phyloP scores from a whole-genome alignment of 2,888 invertebrate species.

The Thymelicus lineola region DNA sequence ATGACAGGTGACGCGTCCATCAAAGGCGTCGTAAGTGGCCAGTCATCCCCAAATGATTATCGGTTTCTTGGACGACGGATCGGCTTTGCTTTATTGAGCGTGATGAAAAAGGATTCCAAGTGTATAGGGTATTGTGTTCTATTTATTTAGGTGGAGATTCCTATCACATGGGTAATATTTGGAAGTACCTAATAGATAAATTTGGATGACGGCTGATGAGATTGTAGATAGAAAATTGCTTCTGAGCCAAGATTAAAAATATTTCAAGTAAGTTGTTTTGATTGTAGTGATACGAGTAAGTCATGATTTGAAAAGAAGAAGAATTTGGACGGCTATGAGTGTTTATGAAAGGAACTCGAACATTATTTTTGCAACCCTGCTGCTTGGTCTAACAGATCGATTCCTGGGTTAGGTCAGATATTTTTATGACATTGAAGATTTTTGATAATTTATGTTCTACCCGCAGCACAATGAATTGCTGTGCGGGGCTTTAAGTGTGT shows the following conservation, averaged over 20 bases:
- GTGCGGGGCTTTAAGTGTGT: too few relatives aligned
- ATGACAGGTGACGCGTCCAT: slow-evolving; percentile 76
- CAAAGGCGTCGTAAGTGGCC: slow-evolving; percentile 64
- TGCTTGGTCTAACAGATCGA: too few relatives aligned
- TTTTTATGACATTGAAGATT: too few relatives aligned
- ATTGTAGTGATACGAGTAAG: neutral
- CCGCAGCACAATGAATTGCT: too few relatives aligned
- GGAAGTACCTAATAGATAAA: slow-evolving; percentile 7
- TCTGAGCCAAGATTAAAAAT: neutral
- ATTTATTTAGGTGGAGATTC: slow-evolving; percentile 30
- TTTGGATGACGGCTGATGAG: neutral
- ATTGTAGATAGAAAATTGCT: neutral
- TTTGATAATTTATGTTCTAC: too few relatives aligned
- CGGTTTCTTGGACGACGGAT: slow-evolving; percentile 41
- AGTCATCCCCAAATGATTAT: slow-evolving; percentile 63
- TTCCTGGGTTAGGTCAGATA: too few relatives aligned
- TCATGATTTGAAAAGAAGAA: neutral
- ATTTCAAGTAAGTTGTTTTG: neutral
- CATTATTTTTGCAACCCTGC: too few relatives aligned
- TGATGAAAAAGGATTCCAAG: slow-evolving; percentile 42
- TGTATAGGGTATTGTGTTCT: slow-evolving; percentile 17
- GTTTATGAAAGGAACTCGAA: too few relatives aligned
- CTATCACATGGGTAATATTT: slow-evolving; percentile 19
- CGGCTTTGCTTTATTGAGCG: slow-evolving; percentile 45
- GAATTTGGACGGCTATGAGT: too few relatives aligned